Percentiles rank a stretch among this genome's conserved stretches.
phyloP scores from a whole-genome alignment of 2,888 invertebrate species.

The Nesidiocoris tenuis region DNA sequence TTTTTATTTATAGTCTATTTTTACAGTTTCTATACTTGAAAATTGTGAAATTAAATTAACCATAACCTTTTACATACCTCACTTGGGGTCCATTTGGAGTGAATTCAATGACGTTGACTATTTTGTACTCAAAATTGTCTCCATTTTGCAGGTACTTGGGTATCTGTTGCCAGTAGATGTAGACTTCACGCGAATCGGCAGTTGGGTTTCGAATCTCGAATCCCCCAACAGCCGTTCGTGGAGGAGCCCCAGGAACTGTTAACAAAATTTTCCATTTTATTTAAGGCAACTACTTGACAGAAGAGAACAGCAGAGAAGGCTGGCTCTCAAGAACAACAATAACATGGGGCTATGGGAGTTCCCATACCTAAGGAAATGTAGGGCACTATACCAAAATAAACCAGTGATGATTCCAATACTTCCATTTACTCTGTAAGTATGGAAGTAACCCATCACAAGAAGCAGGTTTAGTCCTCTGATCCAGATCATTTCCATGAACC shows the following conservation, averaged over 20 bases:
- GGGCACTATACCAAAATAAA: too few species aligned
- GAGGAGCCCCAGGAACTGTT: conserved; percentile 56
- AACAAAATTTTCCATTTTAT: conserved; percentile 38
- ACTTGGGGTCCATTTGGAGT: conserved; percentile 1
- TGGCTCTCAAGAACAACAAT: too few species aligned
- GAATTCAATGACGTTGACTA: conserved; percentile 33
- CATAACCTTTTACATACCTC: conserved; percentile 5
- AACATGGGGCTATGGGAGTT: too few species aligned
- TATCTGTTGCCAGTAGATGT: conserved; percentile 78
- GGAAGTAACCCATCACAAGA: too few species aligned
- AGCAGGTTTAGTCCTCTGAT: too few species aligned
- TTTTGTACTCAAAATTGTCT: conserved; percentile 67
- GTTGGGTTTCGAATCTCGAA: conserved; percentile 62
- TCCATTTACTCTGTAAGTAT: too few species aligned
- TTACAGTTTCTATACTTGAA: neutral
- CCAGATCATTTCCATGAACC: too few species aligned
- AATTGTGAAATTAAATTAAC: neutral
- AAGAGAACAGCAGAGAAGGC: too few species aligned
- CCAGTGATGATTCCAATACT: too few species aligned
- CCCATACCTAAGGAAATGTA: too few species aligned
- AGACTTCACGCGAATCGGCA: conserved; percentile 60
- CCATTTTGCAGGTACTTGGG: conserved; percentile 70
- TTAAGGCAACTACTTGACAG: too few species aligned
- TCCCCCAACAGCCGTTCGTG: conserved; percentile 70
- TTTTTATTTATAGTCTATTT: neutral